Evolutionary conservation across 53 echinoderm and acorn worm species (phyloP), one percentile per base, ranked within the genome.

Genomic region (Mesocentrotus franciscanus): DNA sequence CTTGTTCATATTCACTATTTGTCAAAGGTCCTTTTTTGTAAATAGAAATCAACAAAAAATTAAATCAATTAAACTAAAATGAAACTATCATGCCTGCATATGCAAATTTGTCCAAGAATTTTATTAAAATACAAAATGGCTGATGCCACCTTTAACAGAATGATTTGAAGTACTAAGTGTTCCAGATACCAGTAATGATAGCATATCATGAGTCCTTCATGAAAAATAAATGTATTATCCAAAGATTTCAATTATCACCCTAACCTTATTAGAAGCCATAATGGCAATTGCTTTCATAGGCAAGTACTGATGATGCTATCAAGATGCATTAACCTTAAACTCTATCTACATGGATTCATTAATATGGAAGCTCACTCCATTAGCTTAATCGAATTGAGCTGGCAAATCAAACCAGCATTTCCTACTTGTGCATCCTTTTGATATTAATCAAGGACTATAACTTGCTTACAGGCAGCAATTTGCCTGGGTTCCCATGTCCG

Each of bases 301-400:
- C 33, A 27, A 9, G 29, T 32, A 76, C 11, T 30, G 30, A 76
- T 76, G 76, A 27, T n/a, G 33, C 14, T 76, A 76, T 76, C 76
- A 76, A 33, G 76, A 76, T 76, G 76, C 33, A 76, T 76, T 76
- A 76, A 76, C 76, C 33, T 12, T 9, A n/a, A n/a, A 76, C 76
- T 76, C 76, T 11, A 13, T 76, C 30, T 76, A 76, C 76, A 76
- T 76, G 14, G 32, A 13, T 76, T 15, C 76, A 76, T 76, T 1
- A 76, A 76, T 76, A 76, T 76, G 33, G 76, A 76, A 76, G 33
- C 76, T 32, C 0, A 68, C 24, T 55, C 85, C 49, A 85, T 85
- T 85, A 85, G 85, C 55, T 56, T 85, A 85, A 85, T 85, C 56
- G n/a, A 85, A 85, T 85, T 49, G 49, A 55, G 56, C 49, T 33